Evolutionary conservation across 2,797 vertebrate genomes (phyloP).

Genomic region (Bovichtus diacanthus): DNA sequence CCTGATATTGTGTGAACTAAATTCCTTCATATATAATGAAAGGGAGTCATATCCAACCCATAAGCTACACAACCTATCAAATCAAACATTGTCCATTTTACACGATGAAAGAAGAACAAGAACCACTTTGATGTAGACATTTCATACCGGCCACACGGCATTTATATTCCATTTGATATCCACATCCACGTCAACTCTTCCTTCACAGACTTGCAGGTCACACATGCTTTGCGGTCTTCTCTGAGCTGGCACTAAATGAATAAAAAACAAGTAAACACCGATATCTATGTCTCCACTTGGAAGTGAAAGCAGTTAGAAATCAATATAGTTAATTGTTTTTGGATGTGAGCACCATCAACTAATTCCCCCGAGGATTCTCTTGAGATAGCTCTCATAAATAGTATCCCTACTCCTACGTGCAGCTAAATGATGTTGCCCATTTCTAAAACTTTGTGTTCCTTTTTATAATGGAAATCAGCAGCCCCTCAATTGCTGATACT

Average conservation of each 20-base stretch:
- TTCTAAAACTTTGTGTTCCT: slow-evolving; percentile 19
- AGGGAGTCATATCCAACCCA: neutral
- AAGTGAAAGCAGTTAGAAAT: slow-evolving; percentile 21
- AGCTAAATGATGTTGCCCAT: slow-evolving; percentile 14
- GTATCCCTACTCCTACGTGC: neutral
- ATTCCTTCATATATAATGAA: slow-evolving; percentile 11
- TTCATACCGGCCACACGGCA: neutral
- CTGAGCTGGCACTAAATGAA: neutral
- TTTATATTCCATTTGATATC: neutral
- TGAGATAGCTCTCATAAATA: slow-evolving; percentile 29
- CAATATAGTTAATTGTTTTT: slow-evolving; percentile 21
- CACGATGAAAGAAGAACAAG: neutral
- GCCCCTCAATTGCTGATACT: slow-evolving; percentile 30
- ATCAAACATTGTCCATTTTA: neutral
- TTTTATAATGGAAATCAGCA: slow-evolving; percentile 12
- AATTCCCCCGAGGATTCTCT: slow-evolving; percentile 4
- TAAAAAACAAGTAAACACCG: neutral
- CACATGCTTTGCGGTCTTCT: neutral
- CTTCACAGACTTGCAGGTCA: neutral
- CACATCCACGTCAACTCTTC: neutral
- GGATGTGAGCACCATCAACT: slow-evolving; percentile 12
- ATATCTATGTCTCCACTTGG: neutral
- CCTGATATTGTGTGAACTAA: neutral
- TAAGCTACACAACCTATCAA: neutral
- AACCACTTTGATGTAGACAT: neutral